A percentile compares a stretch with the other conserved stretches of the same genome.
Conservation (phyloP, 2,888 invertebrate genomes). For the Aphidius colemani region DNA sequence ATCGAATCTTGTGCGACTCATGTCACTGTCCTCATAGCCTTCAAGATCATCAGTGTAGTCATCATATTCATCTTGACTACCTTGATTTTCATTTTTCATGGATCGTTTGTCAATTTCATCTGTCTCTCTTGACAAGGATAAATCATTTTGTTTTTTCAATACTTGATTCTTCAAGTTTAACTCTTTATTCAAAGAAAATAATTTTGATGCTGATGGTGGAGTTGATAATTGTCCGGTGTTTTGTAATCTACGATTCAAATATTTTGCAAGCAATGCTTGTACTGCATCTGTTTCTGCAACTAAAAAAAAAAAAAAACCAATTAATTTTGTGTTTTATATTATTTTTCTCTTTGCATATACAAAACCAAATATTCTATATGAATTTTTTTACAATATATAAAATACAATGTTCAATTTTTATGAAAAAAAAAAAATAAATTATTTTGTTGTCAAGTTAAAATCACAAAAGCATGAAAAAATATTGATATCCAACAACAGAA, state of each 20-base stretch:
- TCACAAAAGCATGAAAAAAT: too few species aligned
- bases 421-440: too few species aligned
- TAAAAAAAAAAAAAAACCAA: conserved; percentile 45
- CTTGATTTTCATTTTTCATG: conserved; percentile 34
- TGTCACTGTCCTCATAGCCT: conserved; percentile 50
- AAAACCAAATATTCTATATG: conserved; percentile 1
- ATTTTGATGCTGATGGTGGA: conserved; percentile 49
- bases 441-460: too few species aligned
- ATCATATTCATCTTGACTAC: conserved; percentile 41
- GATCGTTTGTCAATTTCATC: conserved; percentile 33
- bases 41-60: conserved; percentile 52
- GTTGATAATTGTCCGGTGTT: conserved; percentile 43
- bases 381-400: too few species aligned
- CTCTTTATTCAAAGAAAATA: conserved; percentile 43
- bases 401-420: too few species aligned
- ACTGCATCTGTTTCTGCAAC: conserved; percentile 48
- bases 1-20: conserved; percentile 50
- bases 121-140: conserved; percentile 17
- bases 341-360: conserved; percentile 21
- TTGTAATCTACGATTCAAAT: conserved; percentile 51
- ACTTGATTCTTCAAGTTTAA: conserved; percentile 27
- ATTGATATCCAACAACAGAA: too few species aligned
- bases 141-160: conserved; percentile 32
- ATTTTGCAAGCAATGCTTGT: conserved; percentile 48
- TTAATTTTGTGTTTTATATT: conserved; percentile 28